A percentile compares a stretch with the other conserved stretches of the same genome.
Conservation (phyloP, 2,113 vertebrate genomes). For the Perca schrenkii region DNA sequence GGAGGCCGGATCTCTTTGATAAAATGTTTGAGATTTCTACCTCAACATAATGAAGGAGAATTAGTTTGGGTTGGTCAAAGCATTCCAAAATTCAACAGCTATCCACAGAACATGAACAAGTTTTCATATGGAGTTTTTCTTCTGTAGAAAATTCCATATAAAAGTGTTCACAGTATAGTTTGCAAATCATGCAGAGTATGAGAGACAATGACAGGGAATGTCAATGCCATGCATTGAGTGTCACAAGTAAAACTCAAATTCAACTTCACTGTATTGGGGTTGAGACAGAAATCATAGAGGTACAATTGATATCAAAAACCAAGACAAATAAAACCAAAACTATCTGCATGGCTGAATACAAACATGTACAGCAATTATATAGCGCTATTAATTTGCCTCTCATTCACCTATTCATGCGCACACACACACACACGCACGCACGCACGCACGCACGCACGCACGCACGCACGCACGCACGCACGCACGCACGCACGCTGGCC, state of each 20-base stretch:
- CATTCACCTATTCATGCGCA: not conserved
- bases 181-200: not conserved
- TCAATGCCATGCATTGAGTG: too few relatives aligned
- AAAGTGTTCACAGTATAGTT: not conserved
- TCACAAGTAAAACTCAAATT: too few relatives aligned
- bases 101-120: not conserved
- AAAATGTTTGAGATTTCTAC: not conserved
- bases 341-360: not conserved
- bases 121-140: not conserved
- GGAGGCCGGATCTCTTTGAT: too few relatives aligned
- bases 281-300: not conserved
- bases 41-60: not conserved
- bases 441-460: too few relatives aligned
- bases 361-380: not conserved
- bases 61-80: not conserved
- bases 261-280: not conserved
- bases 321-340: not conserved
- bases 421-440: too few relatives aligned
- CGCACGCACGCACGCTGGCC: too few relatives aligned
- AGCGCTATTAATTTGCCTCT: not conserved
- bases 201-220: not conserved
- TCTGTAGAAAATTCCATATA: not conserved
- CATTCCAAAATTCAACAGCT: not conserved
- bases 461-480: too few relatives aligned
- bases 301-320: not conserved